Base-by-base conservation (phyloP, 2,888 invertebrate species). In the Oligia latruncula region DNA sequence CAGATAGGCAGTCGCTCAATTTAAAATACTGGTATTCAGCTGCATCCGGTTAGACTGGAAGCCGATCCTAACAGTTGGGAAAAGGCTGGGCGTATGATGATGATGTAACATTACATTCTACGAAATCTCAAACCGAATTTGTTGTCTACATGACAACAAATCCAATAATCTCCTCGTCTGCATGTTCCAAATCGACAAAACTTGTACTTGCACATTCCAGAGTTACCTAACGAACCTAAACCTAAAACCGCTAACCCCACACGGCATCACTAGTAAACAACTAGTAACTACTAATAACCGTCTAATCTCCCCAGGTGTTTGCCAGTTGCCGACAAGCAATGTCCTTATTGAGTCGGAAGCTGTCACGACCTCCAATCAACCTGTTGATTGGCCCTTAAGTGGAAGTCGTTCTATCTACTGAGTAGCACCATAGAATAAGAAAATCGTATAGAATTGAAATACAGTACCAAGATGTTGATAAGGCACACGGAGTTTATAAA, bases 311-410 rank as follows among this genome's bases (percentile, higher is more conserved):
- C 74, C 82, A 84, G 74, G 76, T 86, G 77, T 81, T 82, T 77
- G 77, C 85, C 60, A 76, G 68, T 79, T 71, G 79, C 78, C 80
- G 85, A 87, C 87, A 85, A 83, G 86, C 87, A 87, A 90, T 86
- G 87, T 90, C 89, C 87, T 91, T 91, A 93, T 90, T 88, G 84
- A 91, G 89, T 92, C 90, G 92, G 92, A 92, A 91, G 88, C 88
- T 77, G 87, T 88, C 89, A 90, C 89, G 79, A 87, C 85, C 90
- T 89, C 90, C 94, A 93, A 94, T 94, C 93, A 91, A 90, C 90
- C 90, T 91, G 93, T 92, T 93, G 95, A 95, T 95, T 95, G 92
- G 92, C 85, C 89, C 85, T 91, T 93, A 93, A 94, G 92, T 92
- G 93, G 87, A 80, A 82, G 88, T 81, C 78, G 76, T 73, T 87